Conservation (phyloP, 2,113 vertebrate genomes). For the Ia io region DNA sequence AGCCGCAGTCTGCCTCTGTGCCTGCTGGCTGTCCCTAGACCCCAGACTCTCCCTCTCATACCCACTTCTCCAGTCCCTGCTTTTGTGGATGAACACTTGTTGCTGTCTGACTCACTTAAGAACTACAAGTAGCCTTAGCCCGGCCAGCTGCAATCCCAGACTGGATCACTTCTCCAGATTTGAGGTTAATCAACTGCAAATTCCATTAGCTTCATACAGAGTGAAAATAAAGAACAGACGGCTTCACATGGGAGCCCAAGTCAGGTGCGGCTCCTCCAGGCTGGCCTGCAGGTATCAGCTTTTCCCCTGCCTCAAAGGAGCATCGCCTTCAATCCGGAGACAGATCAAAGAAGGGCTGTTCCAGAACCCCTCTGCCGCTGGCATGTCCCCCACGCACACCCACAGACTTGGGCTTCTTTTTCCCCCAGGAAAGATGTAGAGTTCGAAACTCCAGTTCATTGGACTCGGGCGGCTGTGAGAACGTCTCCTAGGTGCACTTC, state of each 20-base stretch:
- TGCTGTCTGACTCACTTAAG: conserved; percentile 82
- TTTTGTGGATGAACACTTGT: conserved; percentile 76
- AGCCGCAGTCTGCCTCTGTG: not conserved
- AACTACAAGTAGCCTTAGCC: conserved; percentile 77
- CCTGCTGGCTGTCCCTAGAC: not conserved
- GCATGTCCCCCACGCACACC: not conserved
- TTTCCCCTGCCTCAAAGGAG: conserved; percentile 51
- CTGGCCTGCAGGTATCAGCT: conserved; percentile 78
- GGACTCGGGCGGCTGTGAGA: not conserved
- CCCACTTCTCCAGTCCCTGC: not conserved
- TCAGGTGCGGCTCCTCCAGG: conserved; percentile 80
- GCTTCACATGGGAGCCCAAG: conserved; percentile 76
- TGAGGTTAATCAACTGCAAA: conserved; percentile 89
- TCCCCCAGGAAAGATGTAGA: not conserved
- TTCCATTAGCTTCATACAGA: conserved; percentile 86
- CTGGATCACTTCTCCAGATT: conserved; percentile 84
- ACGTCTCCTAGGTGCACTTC: not conserved
- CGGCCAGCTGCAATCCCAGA: conserved; percentile 82
- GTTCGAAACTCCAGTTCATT: not conserved
- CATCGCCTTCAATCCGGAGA: conserved; percentile 41
- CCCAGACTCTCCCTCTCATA: not conserved
- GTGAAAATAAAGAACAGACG: conserved; percentile 85
- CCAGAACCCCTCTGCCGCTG: not conserved
- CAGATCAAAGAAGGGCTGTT: conserved; percentile 55
- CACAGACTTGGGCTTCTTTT: not conserved